Base-by-base conservation (phyloP, 1,140 invertebrate genomes). In the Chironomus striatipennis region DNA sequence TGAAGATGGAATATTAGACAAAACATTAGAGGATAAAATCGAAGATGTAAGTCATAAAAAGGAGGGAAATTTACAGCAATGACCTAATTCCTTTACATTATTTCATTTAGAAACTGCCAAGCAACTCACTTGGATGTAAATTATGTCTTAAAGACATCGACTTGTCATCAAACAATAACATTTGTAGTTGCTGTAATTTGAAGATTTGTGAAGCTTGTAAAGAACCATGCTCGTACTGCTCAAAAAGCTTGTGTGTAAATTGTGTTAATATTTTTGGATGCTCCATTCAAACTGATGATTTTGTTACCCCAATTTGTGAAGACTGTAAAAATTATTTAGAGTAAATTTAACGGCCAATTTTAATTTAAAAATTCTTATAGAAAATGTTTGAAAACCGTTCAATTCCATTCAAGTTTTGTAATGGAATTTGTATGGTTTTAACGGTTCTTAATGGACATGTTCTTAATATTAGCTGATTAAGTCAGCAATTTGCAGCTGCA, bases 241-340 rank as follows among this genome's bases (percentile, higher is more conserved):
- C 24, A 34, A 34, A 34, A 34, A 34, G 24, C 24, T 34, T 42
- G 43, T 74, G 43, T 64, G 43, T 7, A 10, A 43, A 43, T 43
- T 47, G 73, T 73, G 18, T 47, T 15, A 42, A 47, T 42, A 34
- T 47, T 12, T 47, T 42, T 73, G 73, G 42, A 17, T 73, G 42
- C 15, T 73, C 17, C 8, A 43, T 73, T 24, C 15, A 43, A 42
- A 73, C 5, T 7, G 73, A 43, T 70, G 21, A 18, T 0, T 18
- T 21, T 20, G 65, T 20, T 1, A 21, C 65, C 9, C n/a, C 65
- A 70, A 70, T 70, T 6, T 70, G 65, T 18, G 65, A 70, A 42
- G 42, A 73, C 8, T 47, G 42, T 10, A 47, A 43, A 24, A 43
- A 20, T 42, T 17, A 15, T n/a, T 15, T 43, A 43, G 42, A 43